Evolutionary conservation across 2,888 invertebrate species (phyloP).

Genomic region (Nemotelus nigrinus): DNA sequence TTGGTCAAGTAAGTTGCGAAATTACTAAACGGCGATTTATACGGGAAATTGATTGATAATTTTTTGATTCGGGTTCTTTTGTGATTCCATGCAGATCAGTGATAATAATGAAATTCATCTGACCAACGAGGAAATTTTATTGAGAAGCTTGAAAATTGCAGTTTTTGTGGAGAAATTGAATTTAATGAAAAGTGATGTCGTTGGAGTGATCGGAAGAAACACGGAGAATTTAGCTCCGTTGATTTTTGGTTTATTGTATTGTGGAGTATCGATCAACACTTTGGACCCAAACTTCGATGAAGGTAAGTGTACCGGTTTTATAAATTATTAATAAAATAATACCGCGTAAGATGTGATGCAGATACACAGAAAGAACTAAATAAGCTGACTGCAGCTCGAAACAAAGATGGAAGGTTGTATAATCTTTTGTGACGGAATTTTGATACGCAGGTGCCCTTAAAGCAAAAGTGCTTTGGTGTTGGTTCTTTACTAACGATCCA

Average conservation of each 20-base stretch:
- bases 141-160: constrained; percentile 57
- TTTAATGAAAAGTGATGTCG: constrained; percentile 59
- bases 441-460: no score
- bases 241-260: constrained; percentile 58
- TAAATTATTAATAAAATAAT: no score
- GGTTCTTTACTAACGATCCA: no score
- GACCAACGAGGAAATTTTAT: constrained; percentile 57
- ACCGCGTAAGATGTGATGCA: no score
- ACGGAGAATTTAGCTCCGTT: constrained; percentile 59
- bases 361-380: no score
- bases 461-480: no score
- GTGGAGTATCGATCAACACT: constrained; percentile 60
- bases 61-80: constrained; percentile 5
- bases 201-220: constrained; percentile 60
- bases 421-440: no score
- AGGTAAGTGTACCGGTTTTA: no score
- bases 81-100: constrained; percentile 59
- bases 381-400: no score
- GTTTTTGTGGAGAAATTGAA: constrained; percentile 43
- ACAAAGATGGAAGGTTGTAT: no score
- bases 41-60: neutral
- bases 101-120: constrained; percentile 59
- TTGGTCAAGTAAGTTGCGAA: constrained; percentile 39
- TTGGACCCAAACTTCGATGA: constrained; percentile 59
- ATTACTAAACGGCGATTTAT: no score